A percentile compares a stretch with the other conserved stretches of the same genome.
phyloP scores from a whole-genome alignment of 2,797 vertebrate species.

The Macropodus opercularis region DNA sequence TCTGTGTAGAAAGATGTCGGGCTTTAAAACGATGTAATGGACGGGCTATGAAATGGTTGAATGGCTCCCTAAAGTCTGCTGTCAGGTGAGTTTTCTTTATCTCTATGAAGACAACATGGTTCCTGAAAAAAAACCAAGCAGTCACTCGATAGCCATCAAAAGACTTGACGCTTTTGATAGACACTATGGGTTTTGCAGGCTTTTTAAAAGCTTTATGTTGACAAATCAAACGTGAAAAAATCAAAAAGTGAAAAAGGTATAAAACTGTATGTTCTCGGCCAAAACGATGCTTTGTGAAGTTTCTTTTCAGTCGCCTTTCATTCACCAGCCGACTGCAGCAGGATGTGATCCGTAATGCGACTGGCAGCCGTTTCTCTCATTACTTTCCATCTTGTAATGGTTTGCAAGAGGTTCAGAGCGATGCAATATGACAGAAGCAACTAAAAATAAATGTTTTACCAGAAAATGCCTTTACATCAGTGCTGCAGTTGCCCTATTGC shows the following conservation, averaged over 20 bases:
- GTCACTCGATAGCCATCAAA: background rate
- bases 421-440: too few relatives aligned
- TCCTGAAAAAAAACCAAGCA: slow-evolving; percentile 16
- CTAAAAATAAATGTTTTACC: too few relatives aligned
- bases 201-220: too few relatives aligned
- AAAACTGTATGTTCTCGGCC: background rate
- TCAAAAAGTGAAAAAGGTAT: slow-evolving; percentile 9
- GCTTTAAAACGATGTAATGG: slow-evolving; percentile 17
- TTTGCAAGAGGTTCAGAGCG: background rate
- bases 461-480: too few relatives aligned
- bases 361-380: too few relatives aligned
- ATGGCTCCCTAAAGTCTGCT: slow-evolving; percentile 6
- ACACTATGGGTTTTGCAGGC: too few relatives aligned
- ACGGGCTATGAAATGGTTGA: slow-evolving; percentile 18
- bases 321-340: too few relatives aligned
- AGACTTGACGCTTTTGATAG: too few relatives aligned
- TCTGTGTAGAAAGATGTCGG: slow-evolving; percentile 10
- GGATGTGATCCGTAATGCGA: too few relatives aligned
- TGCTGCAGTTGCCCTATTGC: too few relatives aligned
- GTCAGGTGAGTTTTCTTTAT: slow-evolving; percentile 10
- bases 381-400: too few relatives aligned
- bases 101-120: background rate
- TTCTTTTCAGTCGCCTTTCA: background rate
- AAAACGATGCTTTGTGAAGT: background rate
- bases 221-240: too few relatives aligned